These are phyloP conservation scores for Prionace glauca DNA, from an alignment of 2,797 vertebrate species.

Conservation along the genomic window DNA sequence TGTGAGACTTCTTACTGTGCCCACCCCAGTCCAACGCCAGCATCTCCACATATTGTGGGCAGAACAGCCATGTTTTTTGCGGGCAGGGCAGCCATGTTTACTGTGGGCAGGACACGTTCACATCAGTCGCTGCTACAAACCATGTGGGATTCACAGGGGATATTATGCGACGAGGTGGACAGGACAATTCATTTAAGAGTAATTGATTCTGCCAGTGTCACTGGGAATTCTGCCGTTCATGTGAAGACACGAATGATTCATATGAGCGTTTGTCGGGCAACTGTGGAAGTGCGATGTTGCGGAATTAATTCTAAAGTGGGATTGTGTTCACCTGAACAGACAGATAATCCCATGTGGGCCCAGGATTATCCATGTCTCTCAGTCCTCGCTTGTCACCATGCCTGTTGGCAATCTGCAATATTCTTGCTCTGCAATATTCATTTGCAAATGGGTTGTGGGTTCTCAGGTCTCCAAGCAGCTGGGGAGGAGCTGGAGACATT, in stretches of 20 bases:
- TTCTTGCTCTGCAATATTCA: neutral
- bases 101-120: neutral
- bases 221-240: neutral
- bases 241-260: neutral
- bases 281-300: neutral
- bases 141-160: neutral
- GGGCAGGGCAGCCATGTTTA: neutral
- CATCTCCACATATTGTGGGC: neutral
- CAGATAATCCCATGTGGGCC: neutral
- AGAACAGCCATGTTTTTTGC: neutral
- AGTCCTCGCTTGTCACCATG: neutral
- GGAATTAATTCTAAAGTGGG: neutral
- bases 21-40: too few relatives aligned
- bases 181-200: neutral
- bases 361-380: neutral
- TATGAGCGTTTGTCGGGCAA: neutral
- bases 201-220: neutral
- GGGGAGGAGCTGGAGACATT: neutral
- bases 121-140: neutral
- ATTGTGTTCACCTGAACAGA: neutral
- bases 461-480: neutral
- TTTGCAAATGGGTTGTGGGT: neutral
- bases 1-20: too few relatives aligned
- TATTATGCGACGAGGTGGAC: neutral
- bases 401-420: neutral